Percentiles rank a stretch among this genome's conserved stretches.
phyloP scores from a whole-genome alignment of 2,113 vertebrate species.

The Leptodactylus fuscus region DNA sequence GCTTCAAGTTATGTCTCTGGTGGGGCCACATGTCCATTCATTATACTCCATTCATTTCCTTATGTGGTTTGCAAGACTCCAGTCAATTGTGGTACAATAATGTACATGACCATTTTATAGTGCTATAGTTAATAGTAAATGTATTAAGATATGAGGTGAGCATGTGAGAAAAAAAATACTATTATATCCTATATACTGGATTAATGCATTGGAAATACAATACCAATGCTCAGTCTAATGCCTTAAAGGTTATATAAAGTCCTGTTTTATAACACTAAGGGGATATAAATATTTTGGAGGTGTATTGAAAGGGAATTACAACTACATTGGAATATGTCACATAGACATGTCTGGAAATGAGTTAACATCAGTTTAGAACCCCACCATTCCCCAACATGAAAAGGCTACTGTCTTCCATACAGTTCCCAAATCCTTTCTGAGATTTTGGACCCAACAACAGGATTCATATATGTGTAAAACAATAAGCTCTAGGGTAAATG shows the following conservation, averaged over 20 bases:
- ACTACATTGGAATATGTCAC: neutral
- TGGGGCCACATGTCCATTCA: too few species aligned
- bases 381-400: neutral
- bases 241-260: neutral
- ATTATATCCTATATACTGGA: neutral
- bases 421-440: neutral
- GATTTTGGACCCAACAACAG: too few species aligned
- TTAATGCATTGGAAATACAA: neutral
- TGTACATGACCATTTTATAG: neutral
- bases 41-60: slow-evolving; percentile 6
- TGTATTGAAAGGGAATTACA: neutral
- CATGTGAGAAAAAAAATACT: neutral
- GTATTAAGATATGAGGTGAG: neutral
- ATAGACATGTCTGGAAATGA: neutral
- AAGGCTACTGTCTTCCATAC: neutral
- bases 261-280: neutral
- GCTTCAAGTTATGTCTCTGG: too few species aligned
- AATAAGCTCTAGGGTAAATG: too few species aligned
- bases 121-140: neutral
- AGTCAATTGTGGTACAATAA: neutral
- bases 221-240: neutral
- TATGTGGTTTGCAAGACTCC: neutral
- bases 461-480: too few species aligned
- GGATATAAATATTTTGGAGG: neutral
- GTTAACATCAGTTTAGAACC: neutral